A percentile compares a stretch with the other conserved stretches of the same genome.
phyloP scores from a whole-genome alignment of 2,888 invertebrate genomes.

The Aphidoletes aphidimyza region DNA sequence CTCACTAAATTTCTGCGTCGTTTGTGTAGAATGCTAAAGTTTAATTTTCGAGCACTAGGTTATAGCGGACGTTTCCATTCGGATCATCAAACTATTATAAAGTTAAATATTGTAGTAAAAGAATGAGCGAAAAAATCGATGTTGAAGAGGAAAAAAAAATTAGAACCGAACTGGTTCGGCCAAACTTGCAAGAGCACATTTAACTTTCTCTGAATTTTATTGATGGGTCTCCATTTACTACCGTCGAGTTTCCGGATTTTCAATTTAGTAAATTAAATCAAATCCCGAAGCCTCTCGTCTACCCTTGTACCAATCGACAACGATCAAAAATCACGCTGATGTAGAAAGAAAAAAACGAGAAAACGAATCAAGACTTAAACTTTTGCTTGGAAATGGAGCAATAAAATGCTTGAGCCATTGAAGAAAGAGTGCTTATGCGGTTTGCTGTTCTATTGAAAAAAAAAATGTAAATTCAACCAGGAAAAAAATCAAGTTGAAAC shows the following conservation, averaged over 20 bases:
- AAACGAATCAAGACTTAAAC: background rate
- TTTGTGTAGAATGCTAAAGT: no score
- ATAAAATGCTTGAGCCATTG: background rate
- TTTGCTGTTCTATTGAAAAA: no score
- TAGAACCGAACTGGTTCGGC: background rate
- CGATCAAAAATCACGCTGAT: no score
- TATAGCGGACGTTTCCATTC: background rate
- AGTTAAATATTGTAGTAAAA: background rate
- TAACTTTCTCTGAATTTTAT: background rate
- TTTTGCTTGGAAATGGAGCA: background rate
- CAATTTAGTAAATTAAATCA: background rate
- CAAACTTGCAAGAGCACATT: background rate
- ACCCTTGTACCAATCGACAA: background rate
- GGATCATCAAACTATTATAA: constrained; percentile 38
- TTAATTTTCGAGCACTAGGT: background rate
- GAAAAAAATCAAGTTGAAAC: no score
- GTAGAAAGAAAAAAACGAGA: background rate
- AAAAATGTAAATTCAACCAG: no score
- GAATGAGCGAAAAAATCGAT: background rate
- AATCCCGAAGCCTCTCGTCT: background rate
- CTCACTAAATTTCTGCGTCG: background rate
- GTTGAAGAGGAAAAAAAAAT: background rate
- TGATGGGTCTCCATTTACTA: background rate
- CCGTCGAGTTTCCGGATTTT: background rate
- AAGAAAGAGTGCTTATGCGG: no score